Percentiles rank a stretch among this genome's conserved stretches.
These are phyloP conservation scores for Stomatorhinus ivindoensis DNA, from an alignment of 2,113 vertebrate genomes.

Conservation along the genomic window DNA sequence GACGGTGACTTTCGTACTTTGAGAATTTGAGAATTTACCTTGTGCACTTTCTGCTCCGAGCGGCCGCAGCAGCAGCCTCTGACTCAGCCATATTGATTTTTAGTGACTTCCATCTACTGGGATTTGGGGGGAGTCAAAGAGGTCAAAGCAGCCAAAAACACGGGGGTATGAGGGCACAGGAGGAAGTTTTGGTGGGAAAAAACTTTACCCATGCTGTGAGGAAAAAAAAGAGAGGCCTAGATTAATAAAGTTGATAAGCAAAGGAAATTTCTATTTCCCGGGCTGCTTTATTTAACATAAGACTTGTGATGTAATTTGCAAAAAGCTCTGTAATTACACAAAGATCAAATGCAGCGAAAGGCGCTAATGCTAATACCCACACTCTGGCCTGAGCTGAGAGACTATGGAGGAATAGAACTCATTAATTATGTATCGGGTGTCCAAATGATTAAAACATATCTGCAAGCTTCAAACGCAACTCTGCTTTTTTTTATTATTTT, in stretches of 20 bases:
- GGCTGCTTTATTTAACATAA: slow-evolving; percentile 49
- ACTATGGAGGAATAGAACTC: slow-evolving; percentile 56
- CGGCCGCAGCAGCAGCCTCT: neutral
- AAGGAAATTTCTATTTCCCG: slow-evolving; percentile 22
- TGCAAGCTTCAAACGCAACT: slow-evolving; percentile 66
- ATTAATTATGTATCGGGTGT: slow-evolving; percentile 87
- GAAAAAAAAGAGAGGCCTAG: neutral
- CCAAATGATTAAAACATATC: slow-evolving; percentile 80
- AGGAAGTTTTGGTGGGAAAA: neutral
- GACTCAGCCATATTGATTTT: slow-evolving; percentile 7
- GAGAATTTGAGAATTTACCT: neutral
- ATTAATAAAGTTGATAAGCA: slow-evolving; percentile 34
- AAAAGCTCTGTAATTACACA: slow-evolving; percentile 51
- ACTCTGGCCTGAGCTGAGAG: slow-evolving; percentile 35
- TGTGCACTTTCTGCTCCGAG: neutral
- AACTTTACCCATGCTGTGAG: neutral
- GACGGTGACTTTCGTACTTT: neutral
- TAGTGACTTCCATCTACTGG: neutral
- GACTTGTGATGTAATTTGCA: slow-evolving; percentile 49
- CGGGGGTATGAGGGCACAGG: neutral
- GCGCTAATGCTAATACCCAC: slow-evolving; percentile 46
- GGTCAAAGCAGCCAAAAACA: neutral
- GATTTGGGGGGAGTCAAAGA: neutral
- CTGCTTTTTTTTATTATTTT: slow-evolving; percentile 17
- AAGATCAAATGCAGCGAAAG: slow-evolving; percentile 57